These are phyloP conservation scores for Hetaerina americana DNA, from an alignment of 1,140 invertebrate genomes.

Conservation along the genomic window DNA sequence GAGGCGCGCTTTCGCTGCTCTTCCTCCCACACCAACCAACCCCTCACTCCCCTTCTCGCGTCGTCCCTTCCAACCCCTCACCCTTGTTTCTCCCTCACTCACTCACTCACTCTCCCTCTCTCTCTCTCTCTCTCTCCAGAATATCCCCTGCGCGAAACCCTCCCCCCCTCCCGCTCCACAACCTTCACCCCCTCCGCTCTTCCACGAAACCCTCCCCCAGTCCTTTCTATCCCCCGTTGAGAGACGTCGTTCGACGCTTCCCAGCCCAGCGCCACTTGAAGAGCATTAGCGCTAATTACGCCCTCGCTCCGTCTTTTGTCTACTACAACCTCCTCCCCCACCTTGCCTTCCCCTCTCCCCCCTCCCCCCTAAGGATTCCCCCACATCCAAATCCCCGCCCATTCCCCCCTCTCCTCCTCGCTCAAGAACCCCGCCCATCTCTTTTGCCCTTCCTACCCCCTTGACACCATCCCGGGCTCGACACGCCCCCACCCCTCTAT, in stretches of 20 bases:
- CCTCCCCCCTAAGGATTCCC: background rate
- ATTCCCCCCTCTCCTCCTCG: too few species aligned
- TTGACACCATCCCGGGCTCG: too few species aligned
- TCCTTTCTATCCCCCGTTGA: too few species aligned
- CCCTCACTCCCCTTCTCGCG: too few species aligned
- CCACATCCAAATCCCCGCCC: too few species aligned
- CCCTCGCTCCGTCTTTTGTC: background rate
- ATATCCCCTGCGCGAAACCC: too few species aligned
- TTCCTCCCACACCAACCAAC: too few species aligned
- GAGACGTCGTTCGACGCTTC: background rate
- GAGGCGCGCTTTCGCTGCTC: too few species aligned
- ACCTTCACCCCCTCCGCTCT: background rate
- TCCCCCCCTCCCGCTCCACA: background rate
- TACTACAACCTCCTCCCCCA: background rate
- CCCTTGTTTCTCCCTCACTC: background rate
- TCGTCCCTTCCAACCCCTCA: background rate
- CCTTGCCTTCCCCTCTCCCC: background rate
- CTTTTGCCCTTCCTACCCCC: too few species aligned
- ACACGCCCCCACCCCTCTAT: too few species aligned
- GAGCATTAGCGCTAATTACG: background rate
- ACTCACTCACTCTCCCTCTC: background rate
- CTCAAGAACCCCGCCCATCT: too few species aligned
- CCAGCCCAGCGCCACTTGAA: background rate
- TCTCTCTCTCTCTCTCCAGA: background rate
- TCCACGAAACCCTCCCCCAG: background rate